Base-by-base conservation (phyloP, 2,888 invertebrate species). In the Protodeltote pygarga region DNA sequence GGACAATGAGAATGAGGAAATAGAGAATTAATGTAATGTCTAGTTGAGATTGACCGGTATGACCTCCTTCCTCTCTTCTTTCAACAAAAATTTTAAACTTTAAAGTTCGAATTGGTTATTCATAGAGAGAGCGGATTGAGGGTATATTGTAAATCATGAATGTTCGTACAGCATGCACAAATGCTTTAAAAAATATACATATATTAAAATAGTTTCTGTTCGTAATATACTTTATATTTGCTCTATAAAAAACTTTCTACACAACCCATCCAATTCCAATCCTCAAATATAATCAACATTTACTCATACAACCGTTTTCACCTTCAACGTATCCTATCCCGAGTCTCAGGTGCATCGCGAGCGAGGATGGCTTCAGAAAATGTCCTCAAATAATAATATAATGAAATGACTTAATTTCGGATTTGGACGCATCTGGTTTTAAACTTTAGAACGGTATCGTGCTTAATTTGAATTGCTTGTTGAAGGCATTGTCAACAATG, bases 351-450 rank as follows among this genome's bases (percentile, higher is more conserved):
- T 66, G 66, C 38, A 8, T 20, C 3, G 4, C 15, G 19, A 10
- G 13, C 28, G 45, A 27, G 55, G 61, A 75, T 77, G 62, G 69
- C 58, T 46, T 49, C 46, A 41, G 46, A 42, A 70, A 73, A 54
- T 65, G 73, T 72, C 74, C 63, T 70, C 62, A 44, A 60, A 62
- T 49, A 64, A 58, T 58, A 58, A 63, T 67, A 70, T 71, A 76
- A 77, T 65, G 53, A 75, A 75, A 69, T 55, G 60, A 66, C 54
- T 63, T 71, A 45, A 71, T 68, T 72, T 60, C 15, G 65, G 51
- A 37, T 66, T 63, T 53, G 70, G 65, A 17, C 74, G 5, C 76
- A 75, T 73, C 77, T 76, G 76, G 53, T 14, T 49, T 24, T 25
- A 25, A 53, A 31, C 60, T 68, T 54, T 62, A 49, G 35, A 67